A percentile compares a stretch with the other conserved stretches of the same genome.
Evolutionary conservation across 2,888 invertebrate genomes (phyloP).

Genomic region (Conops quadrifasciatus): DNA sequence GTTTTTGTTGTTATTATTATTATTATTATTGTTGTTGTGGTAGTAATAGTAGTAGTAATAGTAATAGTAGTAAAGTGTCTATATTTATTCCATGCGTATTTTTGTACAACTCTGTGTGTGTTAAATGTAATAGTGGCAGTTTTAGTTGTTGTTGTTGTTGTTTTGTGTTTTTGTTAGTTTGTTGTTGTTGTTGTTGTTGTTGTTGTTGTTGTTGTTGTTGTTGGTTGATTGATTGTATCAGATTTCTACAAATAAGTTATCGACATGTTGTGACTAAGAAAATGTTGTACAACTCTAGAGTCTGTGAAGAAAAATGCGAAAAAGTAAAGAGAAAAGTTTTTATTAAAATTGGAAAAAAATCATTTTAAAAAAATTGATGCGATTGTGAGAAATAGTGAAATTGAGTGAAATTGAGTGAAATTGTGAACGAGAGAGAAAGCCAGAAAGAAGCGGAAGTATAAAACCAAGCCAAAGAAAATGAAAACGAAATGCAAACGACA

Average conservation of each 20-base stretch:
- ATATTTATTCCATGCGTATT: neutral
- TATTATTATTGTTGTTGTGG: slow-evolving; percentile 17
- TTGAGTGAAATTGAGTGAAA: slow-evolving; percentile 3
- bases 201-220: slow-evolving; percentile 37
- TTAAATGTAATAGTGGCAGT: neutral
- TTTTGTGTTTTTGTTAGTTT: slow-evolving; percentile 40
- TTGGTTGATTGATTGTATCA: slow-evolving; percentile 28
- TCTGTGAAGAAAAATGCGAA: slow-evolving; percentile 54
- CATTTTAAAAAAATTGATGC: neutral
- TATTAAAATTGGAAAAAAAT: slow-evolving; percentile 6
- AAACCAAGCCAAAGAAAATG: no score
- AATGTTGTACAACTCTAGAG: slow-evolving; percentile 60
- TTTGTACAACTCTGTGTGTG: neutral
- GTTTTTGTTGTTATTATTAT: neutral
- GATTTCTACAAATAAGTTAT: slow-evolving; percentile 60
- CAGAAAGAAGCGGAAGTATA: neutral
- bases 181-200: slow-evolving; percentile 37
- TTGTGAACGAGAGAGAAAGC: slow-evolving; percentile 1
- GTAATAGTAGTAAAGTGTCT: neutral
- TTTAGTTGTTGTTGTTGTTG: slow-evolving; percentile 12
- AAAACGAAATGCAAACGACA: no score
- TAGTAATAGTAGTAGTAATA: slow-evolving; percentile 5
- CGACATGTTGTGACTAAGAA: slow-evolving; percentile 64
- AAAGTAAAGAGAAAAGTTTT: slow-evolving; percentile 29
- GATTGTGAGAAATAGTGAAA: neutral